phyloP scores from a whole-genome alignment of 2,888 invertebrate genomes.

The Deilephila elpenor region DNA sequence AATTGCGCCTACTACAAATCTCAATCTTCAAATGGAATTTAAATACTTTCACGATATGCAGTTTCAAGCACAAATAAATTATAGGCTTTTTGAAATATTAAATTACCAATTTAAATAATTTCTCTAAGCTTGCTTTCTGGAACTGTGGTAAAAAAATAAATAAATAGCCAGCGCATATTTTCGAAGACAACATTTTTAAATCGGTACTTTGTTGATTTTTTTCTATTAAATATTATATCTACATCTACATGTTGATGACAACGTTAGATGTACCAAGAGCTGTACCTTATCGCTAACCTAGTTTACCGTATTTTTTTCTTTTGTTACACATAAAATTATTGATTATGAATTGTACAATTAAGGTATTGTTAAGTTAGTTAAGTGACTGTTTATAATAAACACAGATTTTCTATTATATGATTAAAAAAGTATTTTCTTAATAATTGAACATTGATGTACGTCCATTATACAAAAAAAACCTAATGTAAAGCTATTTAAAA shows the following conservation, averaged over 20 bases:
- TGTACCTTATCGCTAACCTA: constrained; percentile 52
- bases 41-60: neutral
- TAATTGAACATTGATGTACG: constrained; percentile 66
- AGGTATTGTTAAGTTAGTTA: constrained; percentile 76
- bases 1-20: constrained; percentile 12
- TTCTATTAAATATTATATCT: constrained; percentile 45
- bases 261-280: constrained; percentile 45
- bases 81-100: neutral
- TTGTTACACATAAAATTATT: constrained; percentile 47
- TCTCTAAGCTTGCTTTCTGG: constrained; percentile 1
- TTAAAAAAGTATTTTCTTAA: constrained; percentile 70
- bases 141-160: neutral
- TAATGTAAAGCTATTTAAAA: constrained; percentile 46
- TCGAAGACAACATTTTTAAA: constrained; percentile 31
- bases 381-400: constrained; percentile 67
- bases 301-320: constrained; percentile 40
- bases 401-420: constrained; percentile 41
- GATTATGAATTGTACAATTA: constrained; percentile 46
- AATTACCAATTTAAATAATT: neutral
- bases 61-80: neutral
- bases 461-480: constrained; percentile 72
- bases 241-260: constrained; percentile 51
- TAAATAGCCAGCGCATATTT: constrained; percentile 17
- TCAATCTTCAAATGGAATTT: neutral
- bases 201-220: constrained; percentile 44